Evolutionary conservation across 2,797 vertebrate species (phyloP).

Genomic region (Kryptopterus vitreolus): DNA sequence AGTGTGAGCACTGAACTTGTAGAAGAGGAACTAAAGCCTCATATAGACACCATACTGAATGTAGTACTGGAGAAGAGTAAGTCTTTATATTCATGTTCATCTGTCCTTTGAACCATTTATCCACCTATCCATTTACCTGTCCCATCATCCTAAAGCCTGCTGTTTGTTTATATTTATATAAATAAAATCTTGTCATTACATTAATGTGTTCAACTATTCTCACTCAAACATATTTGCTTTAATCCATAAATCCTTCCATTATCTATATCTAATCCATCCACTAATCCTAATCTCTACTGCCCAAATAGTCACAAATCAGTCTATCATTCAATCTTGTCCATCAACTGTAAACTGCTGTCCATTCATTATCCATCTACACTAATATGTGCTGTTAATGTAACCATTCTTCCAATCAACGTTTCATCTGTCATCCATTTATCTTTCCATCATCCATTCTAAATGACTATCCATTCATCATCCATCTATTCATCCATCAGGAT

Average conservation of each 20-base stretch:
- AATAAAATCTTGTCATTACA: neutral
- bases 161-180: neutral
- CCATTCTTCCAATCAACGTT: neutral
- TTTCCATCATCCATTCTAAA: neutral
- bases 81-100: constrained; percentile 42
- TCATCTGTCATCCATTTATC: no score
- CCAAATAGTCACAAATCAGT: neutral
- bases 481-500: neutral
- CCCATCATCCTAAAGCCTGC: neutral
- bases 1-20: constrained; percentile 74
- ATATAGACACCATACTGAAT: constrained; percentile 70
- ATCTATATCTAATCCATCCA: neutral
- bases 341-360: no score
- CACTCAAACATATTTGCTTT: neutral
- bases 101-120: neutral
- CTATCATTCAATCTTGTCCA: neutral
- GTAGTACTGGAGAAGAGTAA: constrained; percentile 74
- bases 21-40: constrained; percentile 74
- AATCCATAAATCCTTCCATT: neutral
- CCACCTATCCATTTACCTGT: neutral
- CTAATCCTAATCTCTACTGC: neutral
- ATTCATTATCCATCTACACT: neutral
- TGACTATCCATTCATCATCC: neutral
- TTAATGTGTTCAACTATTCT: neutral
- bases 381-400: no score